Conservation (phyloP, 1,140 invertebrate genomes). For the Glomeris maerens region DNA sequence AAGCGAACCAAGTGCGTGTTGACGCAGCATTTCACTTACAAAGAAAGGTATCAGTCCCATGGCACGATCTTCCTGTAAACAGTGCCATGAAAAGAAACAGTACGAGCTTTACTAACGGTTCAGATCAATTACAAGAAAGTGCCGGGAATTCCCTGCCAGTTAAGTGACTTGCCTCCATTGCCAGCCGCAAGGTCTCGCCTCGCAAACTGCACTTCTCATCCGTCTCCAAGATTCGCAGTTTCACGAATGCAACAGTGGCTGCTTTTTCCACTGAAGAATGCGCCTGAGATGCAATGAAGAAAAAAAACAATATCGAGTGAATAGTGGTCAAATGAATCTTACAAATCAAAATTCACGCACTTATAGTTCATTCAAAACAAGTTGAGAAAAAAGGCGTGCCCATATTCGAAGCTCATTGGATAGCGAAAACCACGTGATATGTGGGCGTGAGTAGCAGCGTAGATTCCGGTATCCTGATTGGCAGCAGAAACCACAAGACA, state of each 20-base stretch:
- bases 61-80: conserved; percentile 71
- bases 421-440: no score
- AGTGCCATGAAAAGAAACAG: conserved; percentile 9
- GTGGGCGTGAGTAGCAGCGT: no score
- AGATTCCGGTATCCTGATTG: no score
- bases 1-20: neutral
- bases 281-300: conserved; percentile 62
- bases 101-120: neutral
- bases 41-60: conserved; percentile 93
- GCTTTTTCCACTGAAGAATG: conserved; percentile 99
- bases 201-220: conserved; percentile 83
- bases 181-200: conserved; percentile 66
- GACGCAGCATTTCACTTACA: conserved; percentile 56
- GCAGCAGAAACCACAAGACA: no score
- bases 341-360: no score
- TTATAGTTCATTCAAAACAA: no score
- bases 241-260: conserved; percentile 97
- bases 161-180: conserved; percentile 13
- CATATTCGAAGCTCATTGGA: no score
- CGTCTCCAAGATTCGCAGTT: conserved; percentile 88
- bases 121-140: no score
- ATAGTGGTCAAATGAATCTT: neutral
- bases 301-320: conserved; percentile 3
- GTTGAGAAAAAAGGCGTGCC: no score
- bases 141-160: no score